These are phyloP conservation scores for Acropternis orthonyx DNA, from an alignment of 2,797 vertebrate species.

Conservation along the genomic window DNA sequence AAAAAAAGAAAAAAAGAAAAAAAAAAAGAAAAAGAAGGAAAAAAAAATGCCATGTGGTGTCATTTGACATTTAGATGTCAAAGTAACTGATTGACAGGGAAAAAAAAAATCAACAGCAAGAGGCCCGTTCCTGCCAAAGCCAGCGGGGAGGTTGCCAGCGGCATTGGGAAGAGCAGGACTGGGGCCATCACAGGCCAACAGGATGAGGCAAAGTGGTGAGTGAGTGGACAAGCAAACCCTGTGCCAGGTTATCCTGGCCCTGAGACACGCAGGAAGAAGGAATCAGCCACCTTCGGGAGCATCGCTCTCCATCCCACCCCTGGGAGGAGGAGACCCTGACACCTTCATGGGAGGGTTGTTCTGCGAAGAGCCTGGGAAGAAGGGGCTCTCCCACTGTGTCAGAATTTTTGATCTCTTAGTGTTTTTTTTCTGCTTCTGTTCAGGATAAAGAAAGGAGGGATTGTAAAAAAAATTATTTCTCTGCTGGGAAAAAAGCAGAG, in stretches of 20 bases:
- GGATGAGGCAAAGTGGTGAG: neutral
- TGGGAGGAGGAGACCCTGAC: fast-evolving
- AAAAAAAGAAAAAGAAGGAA: neutral
- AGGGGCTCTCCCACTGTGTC: neutral
- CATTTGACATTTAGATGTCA: constrained; percentile 70
- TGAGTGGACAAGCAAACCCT: neutral
- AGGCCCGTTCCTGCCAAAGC: constrained; percentile 60
- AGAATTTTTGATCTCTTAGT: neutral
- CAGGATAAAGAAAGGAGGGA: neutral
- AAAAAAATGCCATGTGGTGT: constrained; percentile 53
- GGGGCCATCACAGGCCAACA: neutral
- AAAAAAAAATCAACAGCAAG: constrained; percentile 50
- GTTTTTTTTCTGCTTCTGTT: neutral
- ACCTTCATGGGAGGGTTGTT: fast-evolving
- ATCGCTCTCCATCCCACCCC: neutral
- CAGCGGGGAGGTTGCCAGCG: neutral
- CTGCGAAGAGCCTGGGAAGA: neutral
- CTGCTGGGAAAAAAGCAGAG: neutral
- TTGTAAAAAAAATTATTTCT: neutral
- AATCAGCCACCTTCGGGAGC: neutral
- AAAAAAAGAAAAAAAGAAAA: fast-evolving
- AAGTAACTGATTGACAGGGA: constrained; percentile 62
- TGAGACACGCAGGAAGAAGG: neutral
- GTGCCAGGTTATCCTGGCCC: neutral
- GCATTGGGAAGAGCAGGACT: constrained; percentile 13